Base-by-base conservation (phyloP, 2,797 vertebrate genomes). In the Hippoglossus hippoglossus region DNA sequence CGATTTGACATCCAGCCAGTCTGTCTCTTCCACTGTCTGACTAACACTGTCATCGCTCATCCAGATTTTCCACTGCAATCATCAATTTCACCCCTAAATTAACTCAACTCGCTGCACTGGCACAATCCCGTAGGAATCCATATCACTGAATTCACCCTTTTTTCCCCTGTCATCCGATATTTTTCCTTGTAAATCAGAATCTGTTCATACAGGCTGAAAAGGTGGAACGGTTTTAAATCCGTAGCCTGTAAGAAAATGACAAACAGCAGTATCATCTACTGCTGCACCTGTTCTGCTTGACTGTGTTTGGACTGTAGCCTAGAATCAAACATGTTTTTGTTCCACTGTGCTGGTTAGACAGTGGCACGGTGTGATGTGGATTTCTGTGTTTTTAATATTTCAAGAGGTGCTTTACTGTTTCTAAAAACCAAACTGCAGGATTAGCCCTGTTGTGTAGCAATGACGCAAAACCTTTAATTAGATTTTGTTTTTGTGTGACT, bases 1-100 rank as follows among this genome's bases (percentile, higher is more conserved):
- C 52, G 52, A 44, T 74, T 75, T 67, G 50, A 61, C 25, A 18
- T 47, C 55, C 62, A 69, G 71, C 67, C 67, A 11, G 73, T 28
- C 66, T 57, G 71, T 73, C 71, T 71, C 54, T 55, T 59, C 70
- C 59, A 67, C 15, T 65, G 62, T 77, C 62, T 75, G 63, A 71
- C 62, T 59, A 69, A 72, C 13, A 0, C 41, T 47, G 55, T 73
- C 83, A 67, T 66, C 41, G 5, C 73, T 75, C 58, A 31, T 9
- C 25, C 71, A 68, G 21, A 75, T 75, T 70, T 80, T 80, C 65
- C 47, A 58, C 58, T 57, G 69, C 64, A 57, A 22, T 73, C 44
- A 52, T 59, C 47, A 68, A 64, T 41, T 50, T 18, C 31, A 71
- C 68, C 60, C 53, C 50, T 57, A 58, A 70, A 34, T 57, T 44